Conservation (phyloP, 1,140 invertebrate species). For the Macrobrachium rosenbergii region DNA sequence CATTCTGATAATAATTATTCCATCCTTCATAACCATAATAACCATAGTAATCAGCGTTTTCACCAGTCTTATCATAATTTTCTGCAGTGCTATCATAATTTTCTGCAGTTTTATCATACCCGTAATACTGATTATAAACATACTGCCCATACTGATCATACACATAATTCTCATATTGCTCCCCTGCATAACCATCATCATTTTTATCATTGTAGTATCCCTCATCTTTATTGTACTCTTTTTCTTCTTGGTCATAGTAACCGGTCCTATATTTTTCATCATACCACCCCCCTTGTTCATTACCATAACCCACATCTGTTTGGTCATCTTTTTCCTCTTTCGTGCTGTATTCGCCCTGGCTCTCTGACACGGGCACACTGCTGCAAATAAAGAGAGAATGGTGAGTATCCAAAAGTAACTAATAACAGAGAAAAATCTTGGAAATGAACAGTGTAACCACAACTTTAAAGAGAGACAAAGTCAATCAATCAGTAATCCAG, state of each 20-base stretch:
- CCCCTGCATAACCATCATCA: conserved; percentile 59
- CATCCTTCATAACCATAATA: conserved; percentile 65
- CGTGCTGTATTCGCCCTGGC: neutral
- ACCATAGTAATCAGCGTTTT: conserved; percentile 60
- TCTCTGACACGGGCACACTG: neutral
- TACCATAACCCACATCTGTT: conserved; percentile 41
- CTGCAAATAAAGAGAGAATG: conserved; percentile 1
- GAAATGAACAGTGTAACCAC: too few relatives aligned
- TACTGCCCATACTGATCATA: conserved; percentile 61
- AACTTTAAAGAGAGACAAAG: too few relatives aligned
- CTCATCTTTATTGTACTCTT: conserved; percentile 52
- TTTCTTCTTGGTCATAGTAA: conserved; percentile 45
- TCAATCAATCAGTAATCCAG: too few relatives aligned
- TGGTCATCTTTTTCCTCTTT: conserved; percentile 33
- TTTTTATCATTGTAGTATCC: conserved; percentile 61
- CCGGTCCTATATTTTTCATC: conserved; percentile 50
- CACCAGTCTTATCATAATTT: conserved; percentile 28
- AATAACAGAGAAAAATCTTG: too few relatives aligned
- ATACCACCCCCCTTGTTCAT: conserved; percentile 56
- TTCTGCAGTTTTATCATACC: conserved; percentile 59
- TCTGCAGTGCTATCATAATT: conserved; percentile 51
- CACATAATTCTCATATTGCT: conserved; percentile 51
- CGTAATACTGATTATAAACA: conserved; percentile 59
- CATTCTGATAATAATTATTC: conserved; percentile 68
- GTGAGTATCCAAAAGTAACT: too few relatives aligned